Conservation (phyloP, 2,888 invertebrate species). For the Tipula lateralis region DNA sequence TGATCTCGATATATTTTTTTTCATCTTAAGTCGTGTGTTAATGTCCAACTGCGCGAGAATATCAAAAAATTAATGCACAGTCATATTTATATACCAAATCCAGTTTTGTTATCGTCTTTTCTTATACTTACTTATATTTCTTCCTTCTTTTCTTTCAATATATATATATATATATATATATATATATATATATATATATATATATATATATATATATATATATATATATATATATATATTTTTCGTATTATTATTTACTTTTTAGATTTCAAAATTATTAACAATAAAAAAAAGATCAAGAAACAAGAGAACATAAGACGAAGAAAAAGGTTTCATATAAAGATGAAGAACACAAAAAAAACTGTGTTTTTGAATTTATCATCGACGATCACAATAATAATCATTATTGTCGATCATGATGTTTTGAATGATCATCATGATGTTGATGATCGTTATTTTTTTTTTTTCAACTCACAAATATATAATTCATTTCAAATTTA, state of each 20-base stretch:
- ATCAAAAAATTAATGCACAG: constrained; percentile 5
- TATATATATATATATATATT: not conserved
- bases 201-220: too few species aligned
- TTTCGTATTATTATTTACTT: not conserved
- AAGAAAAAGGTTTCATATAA: not conserved
- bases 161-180: not conserved
- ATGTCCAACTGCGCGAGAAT: not conserved
- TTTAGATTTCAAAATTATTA: not conserved
- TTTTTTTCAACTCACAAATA: not conserved
- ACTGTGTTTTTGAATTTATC: not conserved
- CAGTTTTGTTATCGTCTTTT: not conserved
- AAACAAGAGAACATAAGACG: not conserved
- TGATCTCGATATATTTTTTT: not conserved
- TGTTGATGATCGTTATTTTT: not conserved
- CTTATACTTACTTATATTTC: not conserved
- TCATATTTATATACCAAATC: not conserved
- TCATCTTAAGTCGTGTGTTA: not conserved
- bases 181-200: too few species aligned
- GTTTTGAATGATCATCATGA: constrained; percentile 14
- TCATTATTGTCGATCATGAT: constrained; percentile 9
- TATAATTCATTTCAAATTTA: not conserved
- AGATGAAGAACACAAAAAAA: not conserved
- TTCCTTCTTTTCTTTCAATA: not conserved
- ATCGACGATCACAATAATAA: constrained; percentile 11
- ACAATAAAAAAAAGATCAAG: not conserved